These are phyloP conservation scores for Opisthograptis luteolata DNA, from an alignment of 2,888 invertebrate genomes.

Conservation along the genomic window DNA sequence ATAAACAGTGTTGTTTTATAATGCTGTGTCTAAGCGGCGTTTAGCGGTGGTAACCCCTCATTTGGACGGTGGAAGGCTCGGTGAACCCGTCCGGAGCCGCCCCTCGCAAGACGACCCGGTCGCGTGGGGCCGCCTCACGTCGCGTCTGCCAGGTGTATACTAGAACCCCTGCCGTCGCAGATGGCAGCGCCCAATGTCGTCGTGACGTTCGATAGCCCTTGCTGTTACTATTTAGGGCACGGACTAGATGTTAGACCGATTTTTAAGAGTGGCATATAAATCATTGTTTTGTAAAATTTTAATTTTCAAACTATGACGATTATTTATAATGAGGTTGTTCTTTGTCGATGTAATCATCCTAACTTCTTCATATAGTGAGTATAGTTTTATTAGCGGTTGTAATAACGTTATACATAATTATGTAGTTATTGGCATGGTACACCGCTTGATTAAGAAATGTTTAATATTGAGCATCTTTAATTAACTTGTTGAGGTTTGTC, in stretches of 20 bases:
- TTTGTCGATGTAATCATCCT: too few relatives aligned
- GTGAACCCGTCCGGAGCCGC: slow-evolving; percentile 60
- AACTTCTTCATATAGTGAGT: too few relatives aligned
- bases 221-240: slow-evolving; percentile 6
- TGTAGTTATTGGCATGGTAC: too few relatives aligned
- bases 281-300: neutral
- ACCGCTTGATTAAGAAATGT: too few relatives aligned
- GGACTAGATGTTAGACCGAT: neutral
- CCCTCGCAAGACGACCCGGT: slow-evolving; percentile 48
- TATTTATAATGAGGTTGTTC: too few relatives aligned
- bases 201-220: slow-evolving; percentile 25
- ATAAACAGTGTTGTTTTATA: slow-evolving; percentile 46
- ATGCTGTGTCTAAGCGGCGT: slow-evolving; percentile 49
- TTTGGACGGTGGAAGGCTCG: slow-evolving; percentile 49
- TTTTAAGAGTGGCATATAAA: neutral
- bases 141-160: slow-evolving; percentile 71
- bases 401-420: too few relatives aligned
- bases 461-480: neutral
- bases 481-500: neutral
- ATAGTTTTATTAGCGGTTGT: too few relatives aligned
- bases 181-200: slow-evolving; percentile 44
- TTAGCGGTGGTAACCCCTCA: slow-evolving; percentile 54
- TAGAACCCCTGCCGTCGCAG: slow-evolving; percentile 65
- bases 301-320: too few relatives aligned
- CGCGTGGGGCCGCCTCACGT: slow-evolving; percentile 55